These are phyloP conservation scores for Drosophila azteca DNA, from an alignment of 1,140 invertebrate genomes.

Conservation along the genomic window DNA sequence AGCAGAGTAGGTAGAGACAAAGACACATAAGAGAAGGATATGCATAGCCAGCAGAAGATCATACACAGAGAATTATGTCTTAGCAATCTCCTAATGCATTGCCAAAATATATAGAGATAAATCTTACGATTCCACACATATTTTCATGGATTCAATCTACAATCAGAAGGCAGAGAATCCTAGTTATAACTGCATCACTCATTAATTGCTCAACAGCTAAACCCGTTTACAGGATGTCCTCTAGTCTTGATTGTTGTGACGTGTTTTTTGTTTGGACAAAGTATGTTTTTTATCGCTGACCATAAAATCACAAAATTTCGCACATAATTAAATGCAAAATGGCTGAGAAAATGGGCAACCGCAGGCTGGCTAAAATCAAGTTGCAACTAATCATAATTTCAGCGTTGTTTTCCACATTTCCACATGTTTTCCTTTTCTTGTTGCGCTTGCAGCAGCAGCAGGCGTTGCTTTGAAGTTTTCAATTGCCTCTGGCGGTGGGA, in stretches of 20 bases:
- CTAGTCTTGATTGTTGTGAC: not conserved
- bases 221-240: not conserved
- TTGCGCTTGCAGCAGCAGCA: slow-evolving; percentile 31
- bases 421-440: slow-evolving; percentile 1
- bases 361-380: slow-evolving; percentile 59
- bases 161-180: no score
- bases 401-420: slow-evolving; percentile 30
- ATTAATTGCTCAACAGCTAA: no score
- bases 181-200: no score
- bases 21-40: no score
- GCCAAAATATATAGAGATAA: no score
- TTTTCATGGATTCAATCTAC: no score
- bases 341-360: slow-evolving; percentile 12
- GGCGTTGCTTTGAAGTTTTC: slow-evolving; percentile 44
- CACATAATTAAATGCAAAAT: slow-evolving; percentile 75
- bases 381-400: slow-evolving; percentile 71
- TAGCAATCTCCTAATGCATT: no score
- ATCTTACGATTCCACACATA: no score
- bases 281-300: slow-evolving; percentile 42
- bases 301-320: slow-evolving; percentile 60
- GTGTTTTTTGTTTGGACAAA: slow-evolving; percentile 31
- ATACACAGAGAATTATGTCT: no score
- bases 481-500: slow-evolving; percentile 13
- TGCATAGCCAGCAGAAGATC: no score
- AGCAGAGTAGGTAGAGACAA: no score